Percentiles rank a stretch among this genome's conserved stretches.
phyloP scores from a whole-genome alignment of 2,797 vertebrate species.

The Phoeniculus purpureus region DNA sequence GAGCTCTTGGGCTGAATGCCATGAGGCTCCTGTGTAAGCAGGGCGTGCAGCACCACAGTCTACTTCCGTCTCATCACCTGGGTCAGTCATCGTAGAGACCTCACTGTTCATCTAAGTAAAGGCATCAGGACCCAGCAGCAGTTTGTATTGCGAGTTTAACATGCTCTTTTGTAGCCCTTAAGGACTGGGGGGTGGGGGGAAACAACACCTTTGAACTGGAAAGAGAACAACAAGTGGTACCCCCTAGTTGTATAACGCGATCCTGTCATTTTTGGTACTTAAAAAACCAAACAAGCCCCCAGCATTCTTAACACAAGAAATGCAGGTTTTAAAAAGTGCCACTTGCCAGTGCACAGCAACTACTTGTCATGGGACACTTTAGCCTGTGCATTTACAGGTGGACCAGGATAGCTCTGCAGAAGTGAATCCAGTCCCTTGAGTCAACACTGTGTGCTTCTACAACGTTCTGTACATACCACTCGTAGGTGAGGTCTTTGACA shows the following conservation, averaged over 20 bases:
- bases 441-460: conserved; percentile 50
- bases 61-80: not conserved
- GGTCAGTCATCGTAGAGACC: not conserved
- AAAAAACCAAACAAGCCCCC: conserved; percentile 1
- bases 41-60: not conserved
- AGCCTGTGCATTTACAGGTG: conserved; percentile 50
- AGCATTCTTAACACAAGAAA: not conserved
- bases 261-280: conserved; percentile 51
- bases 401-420: conserved; percentile 60
- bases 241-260: not conserved
- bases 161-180: not conserved
- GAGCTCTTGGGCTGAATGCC: not conserved
- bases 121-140: not conserved
- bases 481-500: conserved; percentile 30
- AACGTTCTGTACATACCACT: conserved; percentile 38
- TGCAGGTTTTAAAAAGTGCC: conserved; percentile 38
- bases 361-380: conserved; percentile 49
- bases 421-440: conserved; percentile 33
- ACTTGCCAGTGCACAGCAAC: conserved; percentile 22
- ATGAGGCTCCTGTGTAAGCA: not conserved
- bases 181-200: not conserved
- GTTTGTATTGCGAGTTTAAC: conserved; percentile 6
- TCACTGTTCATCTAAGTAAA: not conserved
- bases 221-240: not conserved
- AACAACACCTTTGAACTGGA: not conserved